These are phyloP conservation scores for Nemotelus pantherinus DNA, from an alignment of 2,888 invertebrate genomes.

Conservation along the genomic window DNA sequence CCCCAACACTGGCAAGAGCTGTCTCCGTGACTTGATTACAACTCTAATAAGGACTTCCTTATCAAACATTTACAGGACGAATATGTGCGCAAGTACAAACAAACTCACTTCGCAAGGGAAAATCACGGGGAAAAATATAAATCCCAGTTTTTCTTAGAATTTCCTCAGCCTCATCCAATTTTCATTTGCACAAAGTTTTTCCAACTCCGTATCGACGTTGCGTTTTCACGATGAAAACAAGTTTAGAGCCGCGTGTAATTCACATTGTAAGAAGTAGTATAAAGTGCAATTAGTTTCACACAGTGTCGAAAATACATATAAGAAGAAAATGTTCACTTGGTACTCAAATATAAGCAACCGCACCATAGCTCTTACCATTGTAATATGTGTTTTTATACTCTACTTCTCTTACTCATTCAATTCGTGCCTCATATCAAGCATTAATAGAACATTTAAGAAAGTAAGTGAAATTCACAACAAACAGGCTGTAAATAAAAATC, in stretches of 20 bases:
- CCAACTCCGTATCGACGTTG: conserved; percentile 1
- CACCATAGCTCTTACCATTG: conserved; percentile 63
- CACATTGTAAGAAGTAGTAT: not conserved
- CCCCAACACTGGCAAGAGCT: not conserved
- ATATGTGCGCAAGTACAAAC: conserved; percentile 54
- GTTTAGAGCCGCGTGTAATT: not conserved
- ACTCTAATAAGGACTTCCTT: not conserved
- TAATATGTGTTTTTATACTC: conserved; percentile 67
- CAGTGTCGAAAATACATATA: not conserved
- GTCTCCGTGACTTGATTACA: not conserved
- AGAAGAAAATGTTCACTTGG: conserved; percentile 56
- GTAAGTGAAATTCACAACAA: conserved; percentile 7
- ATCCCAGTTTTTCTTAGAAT: conserved; percentile 21
- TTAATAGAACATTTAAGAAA: conserved; percentile 66
- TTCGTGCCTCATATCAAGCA: conserved; percentile 68
- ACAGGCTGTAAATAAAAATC: not conserved
- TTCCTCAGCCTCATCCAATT: conserved; percentile 4
- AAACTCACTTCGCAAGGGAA: conserved; percentile 45
- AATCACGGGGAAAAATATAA: conserved; percentile 26
- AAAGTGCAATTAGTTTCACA: conserved; percentile 9
- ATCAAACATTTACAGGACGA: not conserved
- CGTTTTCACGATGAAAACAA: not conserved
- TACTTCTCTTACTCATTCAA: conserved; percentile 72
- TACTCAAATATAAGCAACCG: conserved; percentile 64
- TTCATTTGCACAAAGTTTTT: conserved; percentile 9